phyloP scores from a whole-genome alignment of 2,797 vertebrate species.

The Sarcoramphus papa region DNA sequence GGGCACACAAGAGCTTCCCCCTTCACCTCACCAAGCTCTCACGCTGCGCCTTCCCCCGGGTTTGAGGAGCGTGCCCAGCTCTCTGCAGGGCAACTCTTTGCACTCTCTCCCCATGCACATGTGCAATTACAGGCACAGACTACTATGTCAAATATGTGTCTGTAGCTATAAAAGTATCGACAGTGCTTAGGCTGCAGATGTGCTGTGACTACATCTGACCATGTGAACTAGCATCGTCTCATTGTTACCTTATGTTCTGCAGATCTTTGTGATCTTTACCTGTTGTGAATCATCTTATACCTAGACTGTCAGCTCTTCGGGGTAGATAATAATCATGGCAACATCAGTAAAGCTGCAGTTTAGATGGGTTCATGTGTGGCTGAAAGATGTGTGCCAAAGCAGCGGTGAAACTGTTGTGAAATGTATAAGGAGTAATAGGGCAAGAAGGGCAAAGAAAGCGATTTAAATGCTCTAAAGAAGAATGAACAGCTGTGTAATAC shows the following conservation, averaged over 20 bases:
- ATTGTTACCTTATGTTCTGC: neutral
- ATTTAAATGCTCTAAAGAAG: neutral
- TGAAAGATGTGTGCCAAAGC: neutral
- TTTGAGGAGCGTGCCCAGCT: neutral
- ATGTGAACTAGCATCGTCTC: accelerated
- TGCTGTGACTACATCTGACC: neutral
- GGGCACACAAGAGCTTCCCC: neutral
- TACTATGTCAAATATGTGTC: accelerated
- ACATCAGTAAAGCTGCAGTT: neutral
- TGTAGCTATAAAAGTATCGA: neutral
- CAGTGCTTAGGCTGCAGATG: neutral
- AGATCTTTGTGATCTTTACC: neutral
- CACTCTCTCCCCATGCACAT: accelerated
- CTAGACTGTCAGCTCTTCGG: neutral
- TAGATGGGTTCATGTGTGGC: neutral
- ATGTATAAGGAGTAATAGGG: neutral
- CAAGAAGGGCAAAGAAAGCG: neutral
- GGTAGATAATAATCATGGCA: neutral
- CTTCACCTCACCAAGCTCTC: accelerated
- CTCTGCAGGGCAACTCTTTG: neutral
- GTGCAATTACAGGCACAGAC: neutral
- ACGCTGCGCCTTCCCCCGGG: accelerated
- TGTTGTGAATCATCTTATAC: neutral
- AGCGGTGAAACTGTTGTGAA: neutral
- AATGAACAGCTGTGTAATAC: neutral